A percentile compares a stretch with the other conserved stretches of the same genome.
Conservation (phyloP, 2,113 vertebrate species). For the Aegithalos caudatus region DNA sequence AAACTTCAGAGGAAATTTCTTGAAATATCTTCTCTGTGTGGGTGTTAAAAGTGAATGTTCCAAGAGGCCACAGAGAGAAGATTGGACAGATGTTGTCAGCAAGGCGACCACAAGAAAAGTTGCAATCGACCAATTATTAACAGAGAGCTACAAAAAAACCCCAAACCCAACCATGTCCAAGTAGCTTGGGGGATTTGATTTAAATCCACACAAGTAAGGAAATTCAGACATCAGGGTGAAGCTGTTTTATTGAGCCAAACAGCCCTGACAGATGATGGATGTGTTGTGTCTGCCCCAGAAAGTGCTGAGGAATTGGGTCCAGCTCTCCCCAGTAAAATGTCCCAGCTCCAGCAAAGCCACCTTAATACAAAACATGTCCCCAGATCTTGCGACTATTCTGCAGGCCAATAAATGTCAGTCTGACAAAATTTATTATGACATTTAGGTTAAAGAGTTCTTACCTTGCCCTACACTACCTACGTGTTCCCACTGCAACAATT, state of each 20-base stretch:
- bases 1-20: constrained; percentile 76
- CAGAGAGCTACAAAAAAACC: not conserved
- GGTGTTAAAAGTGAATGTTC: constrained; percentile 74
- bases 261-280: not conserved
- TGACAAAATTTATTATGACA: not conserved
- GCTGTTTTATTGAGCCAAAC: not conserved
- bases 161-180: not conserved
- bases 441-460: not conserved
- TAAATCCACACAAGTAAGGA: constrained; percentile 39
- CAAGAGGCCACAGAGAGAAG: constrained; percentile 75
- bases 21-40: constrained; percentile 76
- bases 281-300: not conserved
- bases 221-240: constrained; percentile 36
- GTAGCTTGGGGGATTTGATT: not conserved
- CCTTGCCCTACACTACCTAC: not conserved
- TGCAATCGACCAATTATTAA: constrained; percentile 70
- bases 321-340: not conserved
- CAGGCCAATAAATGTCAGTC: not conserved
- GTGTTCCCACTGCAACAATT: not conserved
- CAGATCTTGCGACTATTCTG: not conserved
- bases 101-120: constrained; percentile 77
- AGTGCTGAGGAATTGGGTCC: not conserved
- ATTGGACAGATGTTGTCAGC: constrained; percentile 76
- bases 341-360: not conserved
- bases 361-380: not conserved